Conservation (phyloP, 2,888 invertebrate genomes). For the Danaus chrysippus region DNA sequence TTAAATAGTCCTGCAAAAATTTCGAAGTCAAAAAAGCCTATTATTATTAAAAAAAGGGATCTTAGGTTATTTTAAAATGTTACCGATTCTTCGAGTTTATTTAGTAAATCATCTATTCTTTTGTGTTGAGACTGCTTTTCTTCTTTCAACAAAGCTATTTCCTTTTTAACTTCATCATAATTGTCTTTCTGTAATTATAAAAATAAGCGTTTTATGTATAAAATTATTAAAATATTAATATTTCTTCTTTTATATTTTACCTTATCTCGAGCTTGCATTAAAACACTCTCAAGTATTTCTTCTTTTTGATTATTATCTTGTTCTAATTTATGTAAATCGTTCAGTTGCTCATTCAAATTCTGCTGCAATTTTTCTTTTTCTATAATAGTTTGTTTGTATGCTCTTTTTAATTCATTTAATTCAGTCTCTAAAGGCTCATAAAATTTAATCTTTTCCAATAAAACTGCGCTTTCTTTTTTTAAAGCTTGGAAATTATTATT, state of each 20-base stretch:
- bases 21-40: background rate
- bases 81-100: slow-evolving; percentile 62
- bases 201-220: background rate
- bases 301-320: slow-evolving; percentile 48
- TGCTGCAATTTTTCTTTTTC: slow-evolving; percentile 52
- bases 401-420: slow-evolving; percentile 43
- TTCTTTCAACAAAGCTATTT: slow-evolving; percentile 54
- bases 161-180: slow-evolving; percentile 42
- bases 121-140: slow-evolving; percentile 51
- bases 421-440: slow-evolving; percentile 48
- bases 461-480: slow-evolving; percentile 48
- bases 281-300: slow-evolving; percentile 53
- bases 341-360: slow-evolving; percentile 42
- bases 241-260: slow-evolving; percentile 35
- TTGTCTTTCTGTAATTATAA: slow-evolving; percentile 20
- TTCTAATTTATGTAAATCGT: slow-evolving; percentile 42
- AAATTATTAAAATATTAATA: background rate
- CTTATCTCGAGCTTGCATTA: slow-evolving; percentile 52
- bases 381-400: slow-evolving; percentile 38
- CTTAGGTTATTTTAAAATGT: slow-evolving; percentile 9
- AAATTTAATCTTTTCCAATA: slow-evolving; percentile 46
- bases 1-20: slow-evolving; percentile 52
- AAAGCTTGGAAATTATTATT: slow-evolving; percentile 40
- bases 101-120: slow-evolving; percentile 50
- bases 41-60: background rate